These are phyloP conservation scores for Anthophora plumipes DNA, from an alignment of 2,888 invertebrate species.

Conservation along the genomic window DNA sequence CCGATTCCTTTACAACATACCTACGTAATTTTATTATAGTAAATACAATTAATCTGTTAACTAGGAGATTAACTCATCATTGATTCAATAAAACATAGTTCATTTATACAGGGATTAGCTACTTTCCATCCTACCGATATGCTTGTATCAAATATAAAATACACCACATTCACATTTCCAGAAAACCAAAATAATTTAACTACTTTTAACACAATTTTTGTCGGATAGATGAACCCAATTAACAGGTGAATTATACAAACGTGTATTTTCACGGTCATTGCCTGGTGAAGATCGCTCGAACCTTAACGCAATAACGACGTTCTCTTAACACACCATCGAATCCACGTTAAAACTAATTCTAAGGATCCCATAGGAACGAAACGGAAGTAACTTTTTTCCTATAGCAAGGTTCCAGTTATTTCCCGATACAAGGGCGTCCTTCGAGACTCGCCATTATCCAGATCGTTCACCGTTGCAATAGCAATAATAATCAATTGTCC, in stretches of 20 bases:
- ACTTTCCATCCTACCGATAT: no score
- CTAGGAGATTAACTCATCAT: no score
- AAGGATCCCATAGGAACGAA: conserved; percentile 54
- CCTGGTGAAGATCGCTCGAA: conserved; percentile 44
- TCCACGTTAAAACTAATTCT: conserved; percentile 45
- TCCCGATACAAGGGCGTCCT: conserved; percentile 27
- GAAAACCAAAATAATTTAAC: no score
- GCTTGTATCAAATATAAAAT: no score
- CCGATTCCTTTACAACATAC: no score
- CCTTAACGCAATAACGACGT: conserved; percentile 58
- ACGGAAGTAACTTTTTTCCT: conserved; percentile 57
- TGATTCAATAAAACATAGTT: no score
- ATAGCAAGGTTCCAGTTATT: conserved; percentile 46
- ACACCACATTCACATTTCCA: no score
- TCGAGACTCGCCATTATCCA: conserved; percentile 46
- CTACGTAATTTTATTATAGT: no score
- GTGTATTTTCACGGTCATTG: conserved; percentile 3
- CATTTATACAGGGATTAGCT: no score
- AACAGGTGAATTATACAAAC: no score
- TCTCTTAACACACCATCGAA: conserved; percentile 54
- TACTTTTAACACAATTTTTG: not conserved
- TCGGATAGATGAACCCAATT: no score
- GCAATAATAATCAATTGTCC: conserved; percentile 78
- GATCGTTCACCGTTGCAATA: conserved; percentile 67
- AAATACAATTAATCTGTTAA: no score